Percentiles rank a stretch among this genome's conserved stretches.
phyloP scores from a whole-genome alignment of 2,113 vertebrate genomes.

The Antennarius striatus region DNA sequence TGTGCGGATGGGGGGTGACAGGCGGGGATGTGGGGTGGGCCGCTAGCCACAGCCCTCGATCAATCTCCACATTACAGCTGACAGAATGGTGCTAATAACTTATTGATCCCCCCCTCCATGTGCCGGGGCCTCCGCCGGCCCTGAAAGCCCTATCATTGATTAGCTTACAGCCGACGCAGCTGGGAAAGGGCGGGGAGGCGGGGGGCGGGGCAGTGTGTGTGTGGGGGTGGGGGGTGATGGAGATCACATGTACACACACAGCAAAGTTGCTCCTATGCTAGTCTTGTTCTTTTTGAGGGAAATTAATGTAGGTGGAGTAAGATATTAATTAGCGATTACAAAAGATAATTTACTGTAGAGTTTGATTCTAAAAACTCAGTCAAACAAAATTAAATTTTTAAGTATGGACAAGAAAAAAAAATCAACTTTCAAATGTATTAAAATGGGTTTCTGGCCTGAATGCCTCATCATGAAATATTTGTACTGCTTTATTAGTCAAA shows the following conservation, averaged over 20 bases:
- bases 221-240: constrained; percentile 17
- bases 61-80: constrained; percentile 99
- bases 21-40: constrained; percentile 82
- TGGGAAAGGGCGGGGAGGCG: constrained; percentile 31
- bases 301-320: constrained; percentile 3
- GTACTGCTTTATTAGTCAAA: constrained; percentile 7
- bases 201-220: neutral
- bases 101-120: constrained; percentile 92
- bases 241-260: constrained; percentile 37
- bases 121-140: constrained; percentile 85
- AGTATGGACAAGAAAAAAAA: neutral
- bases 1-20: constrained; percentile 74
- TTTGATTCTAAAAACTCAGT: neutral
- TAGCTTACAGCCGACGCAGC: constrained; percentile 81
- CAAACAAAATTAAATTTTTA: neutral
- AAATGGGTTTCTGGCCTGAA: neutral
- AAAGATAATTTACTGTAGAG: neutral
- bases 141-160: constrained; percentile 90
- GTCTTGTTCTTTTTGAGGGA: constrained; percentile 18
- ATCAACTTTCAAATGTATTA: neutral
- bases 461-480: too few relatives aligned
- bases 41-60: constrained; percentile 86
- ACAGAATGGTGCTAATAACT: constrained; percentile 99
- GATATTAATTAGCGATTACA: neutral
- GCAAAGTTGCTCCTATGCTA: constrained; percentile 33